These are phyloP conservation scores for Alsophila aescularia DNA, from an alignment of 2,888 invertebrate species.

Conservation along the genomic window DNA sequence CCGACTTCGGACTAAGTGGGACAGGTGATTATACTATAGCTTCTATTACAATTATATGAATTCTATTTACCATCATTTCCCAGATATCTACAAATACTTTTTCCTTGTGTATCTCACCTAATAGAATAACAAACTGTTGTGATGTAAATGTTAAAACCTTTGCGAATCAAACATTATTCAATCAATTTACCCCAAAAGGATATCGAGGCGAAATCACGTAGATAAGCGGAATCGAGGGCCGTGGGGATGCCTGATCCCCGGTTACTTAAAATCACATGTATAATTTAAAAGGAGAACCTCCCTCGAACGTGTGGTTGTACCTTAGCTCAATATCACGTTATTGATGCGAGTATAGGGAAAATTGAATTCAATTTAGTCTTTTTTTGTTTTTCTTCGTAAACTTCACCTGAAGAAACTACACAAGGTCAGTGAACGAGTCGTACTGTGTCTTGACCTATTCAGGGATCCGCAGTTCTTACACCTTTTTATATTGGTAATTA, in stretches of 20 bases:
- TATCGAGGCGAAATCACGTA: conserved; percentile 61
- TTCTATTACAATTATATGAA: too few species aligned
- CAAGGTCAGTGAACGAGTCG: too few species aligned
- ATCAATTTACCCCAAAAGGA: conserved; percentile 64
- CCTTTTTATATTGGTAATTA: too few species aligned
- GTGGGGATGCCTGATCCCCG: conserved; percentile 48
- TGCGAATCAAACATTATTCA: conserved; percentile 63
- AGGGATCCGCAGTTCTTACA: too few species aligned
- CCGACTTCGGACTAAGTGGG: too few species aligned
- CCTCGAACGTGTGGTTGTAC: conserved; percentile 31
- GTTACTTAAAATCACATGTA: conserved; percentile 73
- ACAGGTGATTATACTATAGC: too few species aligned
- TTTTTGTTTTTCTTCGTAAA: conserved; percentile 15
- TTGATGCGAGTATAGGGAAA: conserved; percentile 45
- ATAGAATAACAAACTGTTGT: conserved; percentile 21
- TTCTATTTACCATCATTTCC: too few species aligned
- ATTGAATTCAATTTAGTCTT: conserved; percentile 31
- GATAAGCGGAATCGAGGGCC: conserved; percentile 61
- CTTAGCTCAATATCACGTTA: conserved; percentile 40
- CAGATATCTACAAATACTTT: conserved; percentile 1
- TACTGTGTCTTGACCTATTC: too few species aligned
- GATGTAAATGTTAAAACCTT: conserved; percentile 42
- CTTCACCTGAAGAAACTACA: background rate
- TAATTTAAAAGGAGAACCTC: conserved; percentile 65
- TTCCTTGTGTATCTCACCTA: background rate